Percentiles rank a stretch among this genome's conserved stretches.
Conservation (phyloP, 2,888 invertebrate genomes). For the Steinernema hermaphroditum region DNA sequence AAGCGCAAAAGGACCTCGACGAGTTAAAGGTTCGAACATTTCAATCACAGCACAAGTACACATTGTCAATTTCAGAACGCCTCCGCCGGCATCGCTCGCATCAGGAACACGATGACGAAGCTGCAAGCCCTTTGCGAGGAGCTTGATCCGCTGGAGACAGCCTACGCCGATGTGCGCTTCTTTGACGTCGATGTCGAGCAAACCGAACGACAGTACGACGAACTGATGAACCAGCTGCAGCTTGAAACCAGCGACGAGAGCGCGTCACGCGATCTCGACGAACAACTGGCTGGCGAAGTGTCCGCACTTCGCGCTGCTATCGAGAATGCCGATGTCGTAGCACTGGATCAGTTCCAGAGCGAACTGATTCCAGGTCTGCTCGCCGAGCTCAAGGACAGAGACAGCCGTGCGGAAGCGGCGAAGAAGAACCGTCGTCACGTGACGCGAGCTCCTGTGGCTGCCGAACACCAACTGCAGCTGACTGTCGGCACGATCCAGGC, state of each 20-base stretch:
- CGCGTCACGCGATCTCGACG: constrained; percentile 29
- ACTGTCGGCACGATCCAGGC: not conserved
- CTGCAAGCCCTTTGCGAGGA: constrained; percentile 52
- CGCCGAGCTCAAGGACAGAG: constrained; percentile 31
- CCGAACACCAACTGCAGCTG: constrained; percentile 8
- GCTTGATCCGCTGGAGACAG: constrained; percentile 53
- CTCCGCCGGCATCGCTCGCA: constrained; percentile 15
- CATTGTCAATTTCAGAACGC: not conserved
- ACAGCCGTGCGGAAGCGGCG: constrained; percentile 19
- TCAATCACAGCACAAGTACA: no score
- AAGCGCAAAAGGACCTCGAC: not conserved
- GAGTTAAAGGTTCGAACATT: not conserved
- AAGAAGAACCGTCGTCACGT: constrained; percentile 19
- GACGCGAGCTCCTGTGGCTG: not conserved
- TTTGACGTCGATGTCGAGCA: constrained; percentile 56
- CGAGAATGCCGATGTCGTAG: constrained; percentile 16
- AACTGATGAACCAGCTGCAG: constrained; percentile 33
- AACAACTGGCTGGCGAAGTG: constrained; percentile 27
- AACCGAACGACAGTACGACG: constrained; percentile 48
- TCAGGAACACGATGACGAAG: not conserved
- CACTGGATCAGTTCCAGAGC: constrained; percentile 41
- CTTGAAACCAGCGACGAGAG: constrained; percentile 37
- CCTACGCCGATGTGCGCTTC: constrained; percentile 55
- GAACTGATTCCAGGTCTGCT: constrained; percentile 26
- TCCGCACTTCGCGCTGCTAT: not conserved